Base-by-base conservation (phyloP, 2,888 invertebrate genomes). In the Orthosia cruda region DNA sequence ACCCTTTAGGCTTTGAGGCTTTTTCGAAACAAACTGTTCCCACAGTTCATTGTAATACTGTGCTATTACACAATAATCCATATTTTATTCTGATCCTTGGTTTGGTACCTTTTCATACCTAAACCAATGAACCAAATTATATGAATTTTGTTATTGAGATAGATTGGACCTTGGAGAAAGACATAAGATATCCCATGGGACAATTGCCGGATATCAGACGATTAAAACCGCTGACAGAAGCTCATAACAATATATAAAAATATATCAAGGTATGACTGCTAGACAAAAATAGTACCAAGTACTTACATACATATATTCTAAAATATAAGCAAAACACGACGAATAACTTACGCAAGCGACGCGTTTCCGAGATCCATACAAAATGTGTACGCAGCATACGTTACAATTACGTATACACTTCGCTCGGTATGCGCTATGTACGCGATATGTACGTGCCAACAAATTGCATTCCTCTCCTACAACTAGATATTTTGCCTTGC, bases 391-490 rank as follows among this genome's bases (percentile, higher is more conserved):
- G 66, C 40, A 71, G 59, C 81, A 32, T 54, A 65, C 61, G 77
- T 68, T 82, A 84, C 85, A 88, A 81, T 88, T 86, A 88, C 85
- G 77, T 79, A 85, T 86, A 82, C 84, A 89, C 83, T 88, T 88
- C 84, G 87, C 86, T 78, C 85, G 86, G 87, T 88, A 89, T 90
- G 86, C 81, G 73, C 81, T 62, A 75, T 89, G n/a, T n/a, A n/a
- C n/a, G n/a, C n/a, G n/a, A n/a, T n/a, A n/a, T n/a, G 76, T 88
- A 87, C 83, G 83, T 81, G 88, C 82, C 83, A 91, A 91, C 92
- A 93, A 93, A 93, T 92, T 92, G 91, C 91, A 91, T 92, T 91
- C 90, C 89, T 88, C 90, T 89, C 88, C 83, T 87, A 78, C 85
- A 83, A 87, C 89, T 88, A 89, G 90, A 92, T 88, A 90, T 91